Conservation (phyloP, 2,797 vertebrate species). For the Oreochromis grahami region DNA sequence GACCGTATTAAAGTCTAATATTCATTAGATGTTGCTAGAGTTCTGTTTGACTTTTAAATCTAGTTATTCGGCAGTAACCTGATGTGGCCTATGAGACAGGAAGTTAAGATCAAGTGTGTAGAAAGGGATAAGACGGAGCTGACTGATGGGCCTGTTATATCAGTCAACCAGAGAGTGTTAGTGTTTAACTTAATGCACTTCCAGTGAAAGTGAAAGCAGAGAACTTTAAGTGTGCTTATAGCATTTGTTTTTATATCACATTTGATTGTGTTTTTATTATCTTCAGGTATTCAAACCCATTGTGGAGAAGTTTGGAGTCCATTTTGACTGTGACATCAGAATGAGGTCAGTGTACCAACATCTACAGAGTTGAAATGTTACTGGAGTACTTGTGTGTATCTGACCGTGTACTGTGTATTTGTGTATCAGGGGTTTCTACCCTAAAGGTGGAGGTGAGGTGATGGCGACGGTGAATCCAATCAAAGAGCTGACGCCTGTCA, state of each 20-base stretch:
- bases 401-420: background rate
- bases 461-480: slow-evolving; percentile 84
- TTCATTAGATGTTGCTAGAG: background rate
- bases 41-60: background rate
- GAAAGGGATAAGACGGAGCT: background rate
- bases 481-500: slow-evolving; percentile 85
- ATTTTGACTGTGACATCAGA: slow-evolving; percentile 88
- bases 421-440: slow-evolving; percentile 88
- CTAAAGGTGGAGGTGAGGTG: slow-evolving; percentile 93
- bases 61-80: background rate
- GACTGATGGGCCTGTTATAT: background rate
- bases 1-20: background rate
- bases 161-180: background rate
- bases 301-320: slow-evolving; percentile 87
- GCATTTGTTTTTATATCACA: background rate
- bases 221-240: background rate
- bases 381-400: background rate
- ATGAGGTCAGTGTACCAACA: slow-evolving; percentile 78
- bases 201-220: background rate
- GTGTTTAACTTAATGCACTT: background rate
- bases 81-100: background rate
- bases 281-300: slow-evolving; percentile 93
- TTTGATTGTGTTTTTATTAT: background rate
- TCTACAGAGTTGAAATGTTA: background rate
- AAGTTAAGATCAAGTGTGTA: background rate